A percentile compares a stretch with the other conserved stretches of the same genome.
Conservation (phyloP, 2,113 vertebrate species). For the Hypanus sabinus region DNA sequence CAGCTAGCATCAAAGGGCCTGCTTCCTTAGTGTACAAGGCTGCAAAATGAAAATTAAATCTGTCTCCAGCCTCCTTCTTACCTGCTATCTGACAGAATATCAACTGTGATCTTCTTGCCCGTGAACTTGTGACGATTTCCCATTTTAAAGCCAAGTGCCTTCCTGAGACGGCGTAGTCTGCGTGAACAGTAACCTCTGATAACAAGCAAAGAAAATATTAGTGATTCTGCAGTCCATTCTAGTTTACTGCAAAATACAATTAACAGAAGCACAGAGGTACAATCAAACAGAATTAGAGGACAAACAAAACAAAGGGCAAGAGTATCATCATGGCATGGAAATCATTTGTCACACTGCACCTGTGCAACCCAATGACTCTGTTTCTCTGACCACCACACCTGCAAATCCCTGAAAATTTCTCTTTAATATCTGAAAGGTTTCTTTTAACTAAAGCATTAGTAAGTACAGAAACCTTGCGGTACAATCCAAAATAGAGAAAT, state of each 20-base stretch:
- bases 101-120: slow-evolving; percentile 87
- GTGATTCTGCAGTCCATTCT: background rate
- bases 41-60: background rate
- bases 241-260: too few relatives aligned
- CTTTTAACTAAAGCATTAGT: background rate
- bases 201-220: slow-evolving; percentile 31
- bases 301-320: background rate
- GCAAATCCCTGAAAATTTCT: background rate
- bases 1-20: too few relatives aligned
- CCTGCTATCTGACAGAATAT: slow-evolving; percentile 89
- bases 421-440: background rate
- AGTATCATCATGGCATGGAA: background rate
- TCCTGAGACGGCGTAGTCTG: slow-evolving; percentile 81
- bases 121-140: slow-evolving; percentile 94
- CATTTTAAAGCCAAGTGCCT: slow-evolving; percentile 94
- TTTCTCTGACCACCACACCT: background rate
- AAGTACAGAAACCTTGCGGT: too few relatives aligned
- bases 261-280: background rate
- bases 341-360: background rate
- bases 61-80: slow-evolving; percentile 45
- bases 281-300: background rate
- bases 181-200: slow-evolving; percentile 90
- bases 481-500: too few relatives aligned
- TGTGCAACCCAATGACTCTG: background rate
- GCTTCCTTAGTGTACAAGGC: too few relatives aligned